phyloP scores from a whole-genome alignment of 92 coral and sea anemone species.

The Blastomussa wellsi region DNA sequence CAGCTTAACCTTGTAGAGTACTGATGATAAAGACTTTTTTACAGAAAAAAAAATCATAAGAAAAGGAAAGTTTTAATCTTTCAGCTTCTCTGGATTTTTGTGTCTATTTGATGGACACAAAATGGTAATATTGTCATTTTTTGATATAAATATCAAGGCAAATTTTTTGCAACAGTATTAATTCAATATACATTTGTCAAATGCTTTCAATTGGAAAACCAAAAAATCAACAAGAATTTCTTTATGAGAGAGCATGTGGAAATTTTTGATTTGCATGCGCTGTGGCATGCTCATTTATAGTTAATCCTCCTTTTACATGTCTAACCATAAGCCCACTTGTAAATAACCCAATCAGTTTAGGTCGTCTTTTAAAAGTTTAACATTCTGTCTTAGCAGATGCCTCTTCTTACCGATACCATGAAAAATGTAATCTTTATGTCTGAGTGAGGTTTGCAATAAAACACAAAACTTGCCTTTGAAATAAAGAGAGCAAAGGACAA shows the following conservation, averaged over 20 bases:
- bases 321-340: constrained; percentile 8
- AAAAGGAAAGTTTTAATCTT: neutral
- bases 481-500: neutral
- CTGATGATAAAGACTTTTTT: neutral
- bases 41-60: neutral
- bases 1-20: neutral
- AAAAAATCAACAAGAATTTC: neutral
- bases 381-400: constrained; percentile 5
- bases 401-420: neutral
- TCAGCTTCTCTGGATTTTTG: neutral
- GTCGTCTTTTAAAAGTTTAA: constrained; percentile 15
- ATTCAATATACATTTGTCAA: no score
- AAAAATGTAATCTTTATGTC: neutral
- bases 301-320: neutral
- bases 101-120: neutral
- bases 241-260: neutral
- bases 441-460: neutral
- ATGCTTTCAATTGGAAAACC: neutral
- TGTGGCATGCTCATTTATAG: neutral
- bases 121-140: neutral
- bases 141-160: neutral
- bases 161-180: neutral
- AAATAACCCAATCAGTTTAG: constrained; percentile 1
- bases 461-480: neutral
- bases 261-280: constrained; percentile 34